Conservation (phyloP, 2,888 invertebrate species). For the Terebella lapidaria region DNA sequence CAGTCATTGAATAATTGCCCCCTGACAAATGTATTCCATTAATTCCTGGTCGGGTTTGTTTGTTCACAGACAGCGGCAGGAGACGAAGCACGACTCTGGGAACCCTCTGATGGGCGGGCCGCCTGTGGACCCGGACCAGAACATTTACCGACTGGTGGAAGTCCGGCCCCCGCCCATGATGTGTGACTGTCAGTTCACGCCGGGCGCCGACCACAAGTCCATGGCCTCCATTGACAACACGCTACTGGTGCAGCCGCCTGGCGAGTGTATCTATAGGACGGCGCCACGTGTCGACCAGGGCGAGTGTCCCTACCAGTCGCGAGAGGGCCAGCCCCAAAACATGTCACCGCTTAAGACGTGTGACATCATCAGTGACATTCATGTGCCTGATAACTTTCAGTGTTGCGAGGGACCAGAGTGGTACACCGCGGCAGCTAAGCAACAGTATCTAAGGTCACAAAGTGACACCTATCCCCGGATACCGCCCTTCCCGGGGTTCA, state of each 20-base stretch:
- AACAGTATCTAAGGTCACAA: no score
- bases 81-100: not conserved
- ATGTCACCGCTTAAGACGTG: not conserved
- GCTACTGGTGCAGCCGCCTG: not conserved
- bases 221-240: not conserved
- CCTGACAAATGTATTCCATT: no score
- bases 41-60: no score
- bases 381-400: not conserved
- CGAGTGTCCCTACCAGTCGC: not conserved
- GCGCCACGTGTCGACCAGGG: not conserved
- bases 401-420: not conserved
- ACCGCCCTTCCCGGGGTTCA: not conserved
- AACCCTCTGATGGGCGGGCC: not conserved
- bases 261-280: not conserved
- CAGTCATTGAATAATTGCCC: no score
- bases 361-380: not conserved
- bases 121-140: not conserved
- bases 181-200: not conserved
- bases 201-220: not conserved
- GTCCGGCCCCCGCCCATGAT: not conserved
- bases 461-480: not conserved
- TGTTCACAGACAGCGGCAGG: not conserved
- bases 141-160: not conserved
- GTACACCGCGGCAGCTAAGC: not conserved
- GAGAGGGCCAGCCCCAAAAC: not conserved